Conservation (phyloP, 1,140 invertebrate species). For the Vollenhovia emeryi region DNA sequence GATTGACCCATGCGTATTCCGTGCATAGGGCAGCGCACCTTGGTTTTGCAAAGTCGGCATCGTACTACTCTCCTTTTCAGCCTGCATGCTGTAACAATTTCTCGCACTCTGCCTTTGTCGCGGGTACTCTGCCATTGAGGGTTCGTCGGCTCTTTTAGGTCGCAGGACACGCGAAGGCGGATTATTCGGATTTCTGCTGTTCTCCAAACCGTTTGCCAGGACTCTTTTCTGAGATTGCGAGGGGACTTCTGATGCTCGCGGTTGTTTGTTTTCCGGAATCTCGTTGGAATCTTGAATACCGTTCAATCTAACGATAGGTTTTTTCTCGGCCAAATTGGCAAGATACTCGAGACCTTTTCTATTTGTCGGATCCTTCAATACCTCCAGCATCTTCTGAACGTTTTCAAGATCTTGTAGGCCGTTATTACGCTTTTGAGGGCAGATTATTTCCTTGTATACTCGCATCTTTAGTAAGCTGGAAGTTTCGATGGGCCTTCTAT, state of each 20-base stretch:
- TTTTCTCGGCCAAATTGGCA: slow-evolving; percentile 56
- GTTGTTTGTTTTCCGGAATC: slow-evolving; percentile 17
- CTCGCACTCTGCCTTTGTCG: slow-evolving; percentile 28
- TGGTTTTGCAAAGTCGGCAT: background rate
- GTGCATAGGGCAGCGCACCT: background rate
- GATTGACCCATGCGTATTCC: background rate
- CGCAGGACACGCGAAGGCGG: slow-evolving; percentile 5
- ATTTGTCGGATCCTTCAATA: slow-evolving; percentile 48
- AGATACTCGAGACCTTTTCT: slow-evolving; percentile 66
- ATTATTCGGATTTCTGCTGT: slow-evolving; percentile 73
- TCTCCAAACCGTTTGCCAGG: slow-evolving; percentile 76
- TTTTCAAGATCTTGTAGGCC: slow-evolving; percentile 77
- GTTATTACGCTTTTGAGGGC: slow-evolving; percentile 76
- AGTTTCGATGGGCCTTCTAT: slow-evolving; percentile 39
- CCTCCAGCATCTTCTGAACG: slow-evolving; percentile 61
- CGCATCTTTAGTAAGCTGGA: slow-evolving; percentile 77
- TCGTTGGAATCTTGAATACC: slow-evolving; percentile 72
- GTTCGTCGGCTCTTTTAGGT: background rate
- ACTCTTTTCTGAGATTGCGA: slow-evolving; percentile 8
- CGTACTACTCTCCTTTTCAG: slow-evolving; percentile 63
- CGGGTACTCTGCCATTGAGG: slow-evolving; percentile 52
- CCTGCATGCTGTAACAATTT: slow-evolving; percentile 46
- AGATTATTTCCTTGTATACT: slow-evolving; percentile 67
- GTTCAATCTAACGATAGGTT: slow-evolving; percentile 64
- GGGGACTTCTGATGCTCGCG: background rate